Evolutionary conservation across 1,140 invertebrate species (phyloP).

Genomic region (Nebria ingens): DNA sequence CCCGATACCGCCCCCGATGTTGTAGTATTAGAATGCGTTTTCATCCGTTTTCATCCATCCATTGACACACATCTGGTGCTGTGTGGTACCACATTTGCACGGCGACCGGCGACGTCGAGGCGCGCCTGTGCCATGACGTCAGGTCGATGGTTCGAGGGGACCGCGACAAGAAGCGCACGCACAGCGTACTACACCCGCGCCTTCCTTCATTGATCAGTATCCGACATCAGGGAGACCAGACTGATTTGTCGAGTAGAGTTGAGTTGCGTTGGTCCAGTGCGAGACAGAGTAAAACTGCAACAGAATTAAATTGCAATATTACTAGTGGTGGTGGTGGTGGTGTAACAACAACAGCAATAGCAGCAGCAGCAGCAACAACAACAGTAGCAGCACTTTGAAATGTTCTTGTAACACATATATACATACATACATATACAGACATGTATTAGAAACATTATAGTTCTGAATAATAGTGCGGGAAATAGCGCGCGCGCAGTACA

Average conservation of each 20-base stretch:
- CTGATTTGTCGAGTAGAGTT: not conserved
- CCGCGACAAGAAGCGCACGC: no score
- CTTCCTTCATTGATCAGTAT: conserved; percentile 6
- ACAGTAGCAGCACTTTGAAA: not conserved
- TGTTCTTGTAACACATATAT: not conserved
- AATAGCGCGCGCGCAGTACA: not conserved
- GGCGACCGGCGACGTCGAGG: not conserved
- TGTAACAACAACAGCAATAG: not conserved
- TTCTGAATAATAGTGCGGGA: no score
- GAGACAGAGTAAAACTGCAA: not conserved
- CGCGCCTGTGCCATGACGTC: conserved; percentile 2
- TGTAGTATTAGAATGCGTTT: not conserved
- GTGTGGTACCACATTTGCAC: not conserved
- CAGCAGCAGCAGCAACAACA: not conserved
- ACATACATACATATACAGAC: no score
- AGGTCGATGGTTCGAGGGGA: not conserved
- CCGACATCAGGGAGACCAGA: not conserved
- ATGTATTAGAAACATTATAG: no score
- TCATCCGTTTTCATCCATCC: no score
- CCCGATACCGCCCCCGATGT: not conserved
- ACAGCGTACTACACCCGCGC: conserved; percentile 2
- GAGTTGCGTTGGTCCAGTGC: not conserved
- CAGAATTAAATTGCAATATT: not conserved
- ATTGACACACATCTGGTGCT: conserved; percentile 1
- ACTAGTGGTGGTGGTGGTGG: not conserved